Base-by-base conservation (phyloP, 2,888 invertebrate genomes). In the Microplitis deprimator region DNA sequence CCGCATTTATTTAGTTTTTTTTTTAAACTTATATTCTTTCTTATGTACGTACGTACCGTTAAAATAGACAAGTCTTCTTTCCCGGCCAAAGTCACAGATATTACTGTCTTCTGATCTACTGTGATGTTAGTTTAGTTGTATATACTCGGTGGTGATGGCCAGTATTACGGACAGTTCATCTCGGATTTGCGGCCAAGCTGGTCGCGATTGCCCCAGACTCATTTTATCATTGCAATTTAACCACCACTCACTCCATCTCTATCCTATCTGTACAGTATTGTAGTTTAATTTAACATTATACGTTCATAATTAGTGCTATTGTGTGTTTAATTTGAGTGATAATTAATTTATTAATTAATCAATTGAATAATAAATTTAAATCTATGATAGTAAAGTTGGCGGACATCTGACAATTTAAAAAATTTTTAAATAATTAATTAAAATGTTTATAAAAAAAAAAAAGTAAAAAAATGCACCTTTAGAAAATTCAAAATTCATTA, bases 31-130 rank as follows among this genome's bases (percentile, higher is more conserved):
- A 61, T 17, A 39, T 41, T 72, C 67, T 75, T 75, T 70, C 72
- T 69, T 68, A 64, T 29, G 67, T 16, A n/a, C 39, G 39, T 40
- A 20, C 79, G 83, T 84, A 81, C 82, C 82, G 85, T 87, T 86
- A 88, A 88, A 88, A 88, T 88, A 88, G 88, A 87, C 87, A 82
- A 87, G 84, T 81, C 84, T 85, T 86, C 84, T 83, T 86, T 86
- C 83, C 82, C 84, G 83, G 84, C 85, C 83, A 86, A 86, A 88
- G 86, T 85, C 84, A 84, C 82, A 83, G 84, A 86, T 86, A 87
- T 86, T 84, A 84, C 81, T 83, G 85, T 84, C 50, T 50, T 50
- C 83, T 85, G 82, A 85, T 86, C 73, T 50, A 50, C 61, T 76
- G 29, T 75, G 72, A 29, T 29, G 67, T 50, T 62, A 39, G 69